Conservation (phyloP, 1,140 invertebrate species). For the Aphidius gifuensis region DNA sequence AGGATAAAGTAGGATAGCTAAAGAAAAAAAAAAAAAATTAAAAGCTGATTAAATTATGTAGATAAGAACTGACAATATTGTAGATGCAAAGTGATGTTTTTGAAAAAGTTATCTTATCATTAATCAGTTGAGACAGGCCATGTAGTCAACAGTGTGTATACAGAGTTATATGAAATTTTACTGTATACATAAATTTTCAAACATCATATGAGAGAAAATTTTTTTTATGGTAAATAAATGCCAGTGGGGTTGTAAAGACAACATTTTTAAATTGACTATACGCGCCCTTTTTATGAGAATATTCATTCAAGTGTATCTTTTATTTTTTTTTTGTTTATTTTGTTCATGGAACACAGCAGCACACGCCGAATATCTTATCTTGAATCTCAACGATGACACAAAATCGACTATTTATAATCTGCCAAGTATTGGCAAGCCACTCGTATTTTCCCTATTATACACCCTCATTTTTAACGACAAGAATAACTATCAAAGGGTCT, state of each 20-base stretch:
- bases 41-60: too few relatives aligned
- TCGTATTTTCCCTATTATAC: constrained; percentile 15
- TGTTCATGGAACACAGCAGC: neutral
- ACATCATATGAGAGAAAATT: too few relatives aligned
- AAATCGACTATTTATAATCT: constrained; percentile 51
- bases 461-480: neutral
- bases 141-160: too few relatives aligned
- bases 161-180: too few relatives aligned
- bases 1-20: too few relatives aligned
- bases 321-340: neutral
- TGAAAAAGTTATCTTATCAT: too few relatives aligned
- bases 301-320: neutral
- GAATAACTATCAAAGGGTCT: neutral
- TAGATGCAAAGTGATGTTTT: too few relatives aligned
- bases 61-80: too few relatives aligned
- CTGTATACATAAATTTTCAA: too few relatives aligned
- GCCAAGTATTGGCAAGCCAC: constrained; percentile 21
- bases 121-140: too few relatives aligned
- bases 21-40: too few relatives aligned
- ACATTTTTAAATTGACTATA: neutral
- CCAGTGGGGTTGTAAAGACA: neutral
- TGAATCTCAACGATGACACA: constrained; percentile 29
- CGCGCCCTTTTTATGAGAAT: neutral
- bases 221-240: too few relatives aligned
- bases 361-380: neutral